Evolutionary conservation across 1,140 invertebrate species (phyloP), one percentile per base, ranked within the genome.

Genomic region (Drosophila burlai): DNA sequence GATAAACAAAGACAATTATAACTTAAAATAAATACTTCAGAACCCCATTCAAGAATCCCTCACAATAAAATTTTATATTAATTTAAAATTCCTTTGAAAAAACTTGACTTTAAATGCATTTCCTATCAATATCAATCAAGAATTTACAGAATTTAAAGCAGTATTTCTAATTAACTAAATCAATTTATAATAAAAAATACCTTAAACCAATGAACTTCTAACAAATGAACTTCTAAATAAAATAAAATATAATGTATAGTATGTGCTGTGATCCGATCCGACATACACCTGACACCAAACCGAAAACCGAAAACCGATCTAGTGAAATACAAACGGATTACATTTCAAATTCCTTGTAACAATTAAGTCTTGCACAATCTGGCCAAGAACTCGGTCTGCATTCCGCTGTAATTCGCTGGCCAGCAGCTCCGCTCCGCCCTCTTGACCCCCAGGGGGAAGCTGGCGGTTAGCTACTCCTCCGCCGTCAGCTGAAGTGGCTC

Each of bases 341-440:
- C 16, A 26, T 63, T 36, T 65, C 18, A 58, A 43, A 43, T 24
- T 3, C 52, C 31, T 36, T 1, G 18, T 6, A 21, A 15, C 2
- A 34, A 43, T 61, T 43, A n/a, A n/a, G 24, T 59, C 26, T 61
- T 65, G 38, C 63, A 36, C 58, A 66, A 66, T 63, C 58, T 58
- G 42, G 31, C 21, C 63, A 62, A 65, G 63, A 65, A 34, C 57
- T 42, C 36, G 59, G 40, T 26, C 66, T 46, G 26, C 46, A 67
- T 67, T 42, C 63, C 63, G 16, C 5, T 26, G 36, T 52, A 43
- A 67, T 50, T 68, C 9, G n/a, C 34, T 18, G 36, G 15, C 15
- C 16, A 11, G 2, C 26, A 40, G 9, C 50, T 52, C 15, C 15
- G 9, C 50, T 52, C 15, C 21, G 26, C 26, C 4, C 18, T 38